A percentile compares a stretch with the other conserved stretches of the same genome.
Conservation (phyloP, 2,113 vertebrate species). For the Nettapus auritus region DNA sequence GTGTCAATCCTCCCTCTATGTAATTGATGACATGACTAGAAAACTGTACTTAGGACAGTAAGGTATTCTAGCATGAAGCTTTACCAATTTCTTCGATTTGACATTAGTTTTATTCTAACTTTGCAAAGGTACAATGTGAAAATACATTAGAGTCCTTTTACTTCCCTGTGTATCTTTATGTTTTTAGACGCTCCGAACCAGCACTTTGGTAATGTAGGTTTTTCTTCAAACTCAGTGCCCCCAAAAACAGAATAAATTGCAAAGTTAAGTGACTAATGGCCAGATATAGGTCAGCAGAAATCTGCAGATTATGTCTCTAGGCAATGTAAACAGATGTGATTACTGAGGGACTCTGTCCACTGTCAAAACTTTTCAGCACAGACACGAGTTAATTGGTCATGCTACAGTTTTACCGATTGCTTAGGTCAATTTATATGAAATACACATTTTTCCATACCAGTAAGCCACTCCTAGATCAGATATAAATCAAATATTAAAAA, state of each 20-base stretch:
- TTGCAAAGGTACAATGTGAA: neutral
- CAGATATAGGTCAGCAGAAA: neutral
- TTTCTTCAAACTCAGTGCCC: neutral
- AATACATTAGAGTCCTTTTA: neutral
- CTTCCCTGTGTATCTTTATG: neutral
- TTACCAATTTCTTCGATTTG: neutral
- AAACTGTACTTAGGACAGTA: neutral
- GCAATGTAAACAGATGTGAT: neutral
- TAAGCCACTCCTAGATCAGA: neutral
- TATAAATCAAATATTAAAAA: neutral
- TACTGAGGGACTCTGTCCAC: neutral
- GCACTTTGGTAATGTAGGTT: neutral
- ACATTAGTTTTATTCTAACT: neutral
- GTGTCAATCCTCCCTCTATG: neutral
- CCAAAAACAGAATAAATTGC: neutral
- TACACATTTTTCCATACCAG: neutral
- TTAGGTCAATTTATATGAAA: neutral
- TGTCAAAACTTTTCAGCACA: neutral
- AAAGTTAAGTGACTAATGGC: neutral
- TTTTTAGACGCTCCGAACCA: neutral
- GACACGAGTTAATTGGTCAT: neutral
- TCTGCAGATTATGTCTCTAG: conserved; percentile 12
- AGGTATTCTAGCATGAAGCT: neutral
- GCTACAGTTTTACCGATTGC: neutral
- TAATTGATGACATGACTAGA: conserved; percentile 2